Conservation (phyloP, 2,113 vertebrate genomes). For the Castor canadensis region DNA sequence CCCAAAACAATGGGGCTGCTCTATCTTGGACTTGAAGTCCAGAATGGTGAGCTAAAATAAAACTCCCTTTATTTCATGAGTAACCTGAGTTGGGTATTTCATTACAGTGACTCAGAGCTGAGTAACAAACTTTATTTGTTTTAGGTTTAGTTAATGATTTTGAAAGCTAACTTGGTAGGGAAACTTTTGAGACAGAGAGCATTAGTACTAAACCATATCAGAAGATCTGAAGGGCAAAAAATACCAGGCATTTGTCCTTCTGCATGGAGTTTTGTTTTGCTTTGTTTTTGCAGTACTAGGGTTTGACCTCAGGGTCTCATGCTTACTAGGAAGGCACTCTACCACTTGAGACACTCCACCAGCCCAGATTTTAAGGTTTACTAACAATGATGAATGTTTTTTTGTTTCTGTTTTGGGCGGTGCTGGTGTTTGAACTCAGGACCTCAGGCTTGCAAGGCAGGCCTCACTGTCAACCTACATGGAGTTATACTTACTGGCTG, state of each 20-base stretch:
- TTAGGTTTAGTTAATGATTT: not conserved
- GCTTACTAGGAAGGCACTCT: no score
- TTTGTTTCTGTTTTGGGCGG: no score
- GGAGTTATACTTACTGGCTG: constrained; percentile 91
- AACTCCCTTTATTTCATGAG: not conserved
- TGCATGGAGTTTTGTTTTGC: no score
- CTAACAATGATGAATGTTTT: no score
- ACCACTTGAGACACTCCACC: no score
- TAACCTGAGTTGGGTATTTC: not conserved
- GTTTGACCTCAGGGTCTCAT: no score
- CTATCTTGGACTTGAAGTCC: not conserved
- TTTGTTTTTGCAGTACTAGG: no score
- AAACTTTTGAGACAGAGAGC: not conserved
- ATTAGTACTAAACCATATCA: fast-evolving
- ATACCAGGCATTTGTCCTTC: not conserved
- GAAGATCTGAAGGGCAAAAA: fast-evolving
- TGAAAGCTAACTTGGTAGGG: not conserved
- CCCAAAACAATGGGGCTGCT: not conserved
- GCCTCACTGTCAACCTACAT: no score
- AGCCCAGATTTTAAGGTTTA: no score
- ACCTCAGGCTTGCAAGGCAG: no score
- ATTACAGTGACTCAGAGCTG: not conserved
- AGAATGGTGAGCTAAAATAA: not conserved
- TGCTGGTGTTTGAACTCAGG: no score
- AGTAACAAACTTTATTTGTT: not conserved